Base-by-base conservation (phyloP, 2,797 vertebrate genomes). In the Premnoplex brunnescens region DNA sequence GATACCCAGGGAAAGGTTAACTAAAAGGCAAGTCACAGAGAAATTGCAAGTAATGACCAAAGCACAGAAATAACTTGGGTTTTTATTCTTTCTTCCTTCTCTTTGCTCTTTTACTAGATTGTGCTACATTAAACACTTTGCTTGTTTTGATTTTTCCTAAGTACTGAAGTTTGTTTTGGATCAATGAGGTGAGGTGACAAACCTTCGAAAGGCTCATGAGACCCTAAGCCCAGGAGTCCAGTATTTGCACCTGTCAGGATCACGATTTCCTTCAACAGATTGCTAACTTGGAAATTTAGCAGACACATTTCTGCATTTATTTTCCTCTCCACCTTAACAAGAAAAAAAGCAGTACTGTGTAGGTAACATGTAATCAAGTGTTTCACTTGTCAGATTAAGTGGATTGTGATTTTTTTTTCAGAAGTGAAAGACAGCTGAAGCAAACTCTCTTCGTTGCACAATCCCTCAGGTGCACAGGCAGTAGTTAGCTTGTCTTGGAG, bases 111-210 rank as follows among this genome's bases (percentile, higher is more conserved):
- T 21, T 77, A 85, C 23, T 73, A 91, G 86, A 88, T 12, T 86
- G 69, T 76, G 30, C 74, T 82, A 52, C 72, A 80, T 51, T n/a
- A 92, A 80, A 91, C 24, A 91, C 86, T 91, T 84, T 66, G 13
- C 60, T 85, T 85, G 27, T 62, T 90, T 88, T 93, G 84, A 79
- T 89, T 96, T 94, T 93, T 92, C 62, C 68, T 85, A 60, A 55
- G 49, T 62, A 59, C 64, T 85, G 68, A 83, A 85, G 77, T 89
- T 93, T 91, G 92, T 94, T 91, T 94, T 92, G 80, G 77, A 96
- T 83, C 88, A 88, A n/a, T 71, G 87, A 95, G 81, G 86, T 95
- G 78, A 95, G 88, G 84, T 91, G 71, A 95, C 84, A 95, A 84
- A 88, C 79, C 49, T 95, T 62, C 60, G 73, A 77, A 77, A 91